phyloP scores from a whole-genome alignment of 1,140 invertebrate species.

The Capitella teleta region DNA sequence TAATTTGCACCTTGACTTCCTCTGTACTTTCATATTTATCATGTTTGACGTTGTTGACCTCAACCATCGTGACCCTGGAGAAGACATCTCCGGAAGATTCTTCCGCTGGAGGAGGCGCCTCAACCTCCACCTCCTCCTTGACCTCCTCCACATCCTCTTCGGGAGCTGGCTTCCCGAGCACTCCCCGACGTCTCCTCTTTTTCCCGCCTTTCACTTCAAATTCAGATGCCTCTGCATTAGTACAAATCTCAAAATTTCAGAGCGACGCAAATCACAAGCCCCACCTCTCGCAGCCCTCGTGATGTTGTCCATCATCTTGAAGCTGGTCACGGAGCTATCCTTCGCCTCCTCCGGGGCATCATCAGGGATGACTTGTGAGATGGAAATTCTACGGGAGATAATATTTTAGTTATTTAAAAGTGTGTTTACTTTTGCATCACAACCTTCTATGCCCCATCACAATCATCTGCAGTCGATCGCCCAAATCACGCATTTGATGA shows the following conservation, averaged over 20 bases:
- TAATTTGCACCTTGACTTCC: conserved; percentile 71
- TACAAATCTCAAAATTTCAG: too few relatives aligned
- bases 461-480: conserved; percentile 78
- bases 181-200: conserved; percentile 4
- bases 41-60: conserved; percentile 86
- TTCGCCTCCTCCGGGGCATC: not conserved
- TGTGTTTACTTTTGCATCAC: too few relatives aligned
- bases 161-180: conserved; percentile 5
- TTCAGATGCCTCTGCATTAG: too few relatives aligned
- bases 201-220: too few relatives aligned
- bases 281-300: too few relatives aligned
- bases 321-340: not conserved
- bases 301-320: not conserved
- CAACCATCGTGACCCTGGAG: conserved; percentile 70
- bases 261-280: too few relatives aligned
- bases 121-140: not conserved
- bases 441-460: conserved; percentile 73
- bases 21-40: conserved; percentile 82
- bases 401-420: too few relatives aligned
- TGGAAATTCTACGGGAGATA: too few relatives aligned
- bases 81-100: not conserved
- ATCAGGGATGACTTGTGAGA: not conserved
- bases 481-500: conserved; percentile 90
- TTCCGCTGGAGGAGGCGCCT: too few relatives aligned
- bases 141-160: not conserved